Conservation (phyloP, 2,113 vertebrate genomes). For the Hoplias malabaricus region DNA sequence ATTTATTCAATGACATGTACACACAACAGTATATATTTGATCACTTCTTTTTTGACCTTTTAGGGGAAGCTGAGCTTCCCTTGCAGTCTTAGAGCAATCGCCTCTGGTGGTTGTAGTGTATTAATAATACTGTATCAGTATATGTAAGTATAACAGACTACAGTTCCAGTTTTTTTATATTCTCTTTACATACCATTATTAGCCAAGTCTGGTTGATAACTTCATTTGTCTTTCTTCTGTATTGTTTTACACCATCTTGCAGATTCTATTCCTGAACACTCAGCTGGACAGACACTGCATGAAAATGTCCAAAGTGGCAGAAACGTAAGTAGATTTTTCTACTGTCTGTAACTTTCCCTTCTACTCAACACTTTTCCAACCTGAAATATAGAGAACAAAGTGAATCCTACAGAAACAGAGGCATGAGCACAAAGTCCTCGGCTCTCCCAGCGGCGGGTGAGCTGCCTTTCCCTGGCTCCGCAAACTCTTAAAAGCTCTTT, state of each 20-base stretch:
- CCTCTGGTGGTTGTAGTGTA: no score
- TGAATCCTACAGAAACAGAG: neutral
- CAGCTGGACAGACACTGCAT: conserved; percentile 97
- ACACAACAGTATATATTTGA: no score
- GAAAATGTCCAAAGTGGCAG: conserved; percentile 99
- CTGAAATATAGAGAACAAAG: neutral
- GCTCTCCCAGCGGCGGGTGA: neutral
- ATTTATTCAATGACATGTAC: no score
- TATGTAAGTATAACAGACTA: no score
- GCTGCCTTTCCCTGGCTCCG: neutral
- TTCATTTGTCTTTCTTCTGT: no score
- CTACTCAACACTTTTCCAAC: neutral
- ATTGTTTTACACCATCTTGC: conserved; percentile 46
- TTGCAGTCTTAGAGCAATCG: no score
- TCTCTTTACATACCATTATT: no score
- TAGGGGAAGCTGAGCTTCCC: no score
- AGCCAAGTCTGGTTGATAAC: no score
- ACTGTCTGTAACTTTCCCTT: neutral
- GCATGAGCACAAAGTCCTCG: neutral
- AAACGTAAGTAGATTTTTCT: conserved; percentile 79
- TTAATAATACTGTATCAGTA: no score
- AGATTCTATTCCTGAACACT: conserved; percentile 92
- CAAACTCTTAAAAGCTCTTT: neutral
- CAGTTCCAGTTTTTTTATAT: no score
- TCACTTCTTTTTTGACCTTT: no score